Conservation (phyloP, 1,140 invertebrate species). For the Oreohelix idahoensis region DNA sequence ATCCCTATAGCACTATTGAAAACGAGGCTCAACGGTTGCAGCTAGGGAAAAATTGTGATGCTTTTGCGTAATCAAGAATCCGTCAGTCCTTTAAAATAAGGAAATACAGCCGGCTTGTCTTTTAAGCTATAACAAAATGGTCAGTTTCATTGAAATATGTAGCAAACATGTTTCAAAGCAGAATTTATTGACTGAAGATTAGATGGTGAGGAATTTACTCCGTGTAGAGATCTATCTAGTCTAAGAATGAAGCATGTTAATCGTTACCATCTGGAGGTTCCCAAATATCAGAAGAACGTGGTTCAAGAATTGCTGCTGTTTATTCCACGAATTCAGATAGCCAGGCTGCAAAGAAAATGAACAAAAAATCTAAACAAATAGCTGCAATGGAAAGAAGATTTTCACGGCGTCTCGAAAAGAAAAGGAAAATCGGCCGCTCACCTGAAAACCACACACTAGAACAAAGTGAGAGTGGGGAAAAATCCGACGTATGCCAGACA, state of each 20-base stretch:
- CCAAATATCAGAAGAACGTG: neutral
- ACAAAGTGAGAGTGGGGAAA: neutral
- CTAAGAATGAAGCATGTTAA: neutral
- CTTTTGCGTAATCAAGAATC: neutral
- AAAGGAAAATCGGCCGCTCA: neutral
- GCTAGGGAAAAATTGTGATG: neutral
- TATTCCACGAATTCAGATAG: neutral
- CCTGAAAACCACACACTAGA: neutral
- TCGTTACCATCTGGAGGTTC: neutral
- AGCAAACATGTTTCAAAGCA: neutral
- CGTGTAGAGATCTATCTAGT: neutral
- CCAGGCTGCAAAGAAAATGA: neutral
- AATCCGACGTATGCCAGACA: neutral
- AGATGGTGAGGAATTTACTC: neutral
- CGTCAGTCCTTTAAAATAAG: neutral
- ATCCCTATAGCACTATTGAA: neutral
- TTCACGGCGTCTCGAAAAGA: conserved; percentile 13
- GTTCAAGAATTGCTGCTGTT: neutral
- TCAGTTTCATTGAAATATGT: neutral
- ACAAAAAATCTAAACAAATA: neutral
- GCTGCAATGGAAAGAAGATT: neutral
- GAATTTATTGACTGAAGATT: neutral
- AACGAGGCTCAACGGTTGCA: neutral
- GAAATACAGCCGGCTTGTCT: neutral
- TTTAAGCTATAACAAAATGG: neutral